These are phyloP conservation scores for Leptopilina syphax DNA, from an alignment of 2,888 invertebrate genomes.

Conservation along the genomic window DNA sequence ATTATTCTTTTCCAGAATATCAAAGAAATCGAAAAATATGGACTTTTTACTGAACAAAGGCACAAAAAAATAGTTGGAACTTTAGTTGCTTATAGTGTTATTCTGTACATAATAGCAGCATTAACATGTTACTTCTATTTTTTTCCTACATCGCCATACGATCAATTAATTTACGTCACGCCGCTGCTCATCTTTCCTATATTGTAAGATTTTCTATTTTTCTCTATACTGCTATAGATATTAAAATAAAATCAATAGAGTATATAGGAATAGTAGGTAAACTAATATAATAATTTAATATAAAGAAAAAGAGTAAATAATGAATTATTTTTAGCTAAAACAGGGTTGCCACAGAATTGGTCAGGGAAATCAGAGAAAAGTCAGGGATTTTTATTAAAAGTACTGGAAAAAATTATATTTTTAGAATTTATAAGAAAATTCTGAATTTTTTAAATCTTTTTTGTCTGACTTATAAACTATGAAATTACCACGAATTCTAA, in stretches of 20 bases:
- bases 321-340: no score
- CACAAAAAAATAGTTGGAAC: conserved; percentile 90
- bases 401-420: no score
- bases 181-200: conserved; percentile 90
- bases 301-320: no score
- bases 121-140: conserved; percentile 88
- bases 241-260: conserved; percentile 2
- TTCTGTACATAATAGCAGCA: conserved; percentile 84
- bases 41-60: conserved; percentile 87
- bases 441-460: no score
- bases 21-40: conserved; percentile 87
- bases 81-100: conserved; percentile 85
- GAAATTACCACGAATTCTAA: no score
- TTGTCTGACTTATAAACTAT: no score
- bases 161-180: conserved; percentile 86
- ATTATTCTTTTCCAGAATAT: conserved; percentile 80
- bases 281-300: neutral
- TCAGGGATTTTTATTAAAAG: no score
- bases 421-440: no score
- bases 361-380: no score
- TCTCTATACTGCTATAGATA: conserved; percentile 10
- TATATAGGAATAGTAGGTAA: conserved; percentile 1
- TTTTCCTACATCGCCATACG: conserved; percentile 86
- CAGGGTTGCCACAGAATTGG: no score
- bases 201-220: conserved; percentile 82